A percentile compares a stretch with the other conserved stretches of the same genome.
phyloP scores from a whole-genome alignment of 2,113 vertebrate species.

The Boleophthalmus pectinirostris region DNA sequence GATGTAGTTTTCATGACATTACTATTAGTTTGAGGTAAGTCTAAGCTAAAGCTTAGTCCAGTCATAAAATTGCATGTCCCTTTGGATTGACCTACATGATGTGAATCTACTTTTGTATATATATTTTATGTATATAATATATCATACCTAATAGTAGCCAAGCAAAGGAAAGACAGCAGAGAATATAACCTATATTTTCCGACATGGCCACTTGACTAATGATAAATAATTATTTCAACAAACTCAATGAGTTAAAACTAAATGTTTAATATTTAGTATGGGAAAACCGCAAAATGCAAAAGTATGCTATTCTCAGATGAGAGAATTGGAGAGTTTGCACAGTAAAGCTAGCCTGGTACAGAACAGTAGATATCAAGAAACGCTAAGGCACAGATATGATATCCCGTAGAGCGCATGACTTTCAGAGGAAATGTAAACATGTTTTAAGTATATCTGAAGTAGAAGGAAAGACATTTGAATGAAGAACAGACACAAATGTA shows the following conservation, averaged over 20 bases:
- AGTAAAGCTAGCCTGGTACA: slow-evolving; percentile 7
- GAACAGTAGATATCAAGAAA: slow-evolving; percentile 15
- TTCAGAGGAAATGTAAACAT: slow-evolving; percentile 63
- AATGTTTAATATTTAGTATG: neutral
- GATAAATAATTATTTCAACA: neutral
- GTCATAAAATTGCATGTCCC: too few relatives aligned
- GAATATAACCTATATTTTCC: neutral
- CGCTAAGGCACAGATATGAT: slow-evolving; percentile 42
- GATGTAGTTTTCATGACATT: too few relatives aligned
- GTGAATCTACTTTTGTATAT: too few relatives aligned
- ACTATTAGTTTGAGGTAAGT: too few relatives aligned
- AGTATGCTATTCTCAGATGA: slow-evolving; percentile 39
- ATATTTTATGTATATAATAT: too few relatives aligned
- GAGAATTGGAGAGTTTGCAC: slow-evolving; percentile 4
- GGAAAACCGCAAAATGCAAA: slow-evolving; percentile 15
- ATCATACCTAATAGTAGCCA: too few relatives aligned
- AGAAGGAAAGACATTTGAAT: neutral
- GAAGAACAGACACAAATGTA: slow-evolving; percentile 6
- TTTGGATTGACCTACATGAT: too few relatives aligned
- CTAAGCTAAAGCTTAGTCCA: too few relatives aligned
- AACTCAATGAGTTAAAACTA: neutral
- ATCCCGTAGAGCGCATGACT: slow-evolving; percentile 13
- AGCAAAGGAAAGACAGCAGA: too few relatives aligned
- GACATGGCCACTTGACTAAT: neutral
- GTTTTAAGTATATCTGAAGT: slow-evolving; percentile 28